Evolutionary conservation across 2,888 invertebrate genomes (phyloP).

Genomic region (Neoascia interrupta): DNA sequence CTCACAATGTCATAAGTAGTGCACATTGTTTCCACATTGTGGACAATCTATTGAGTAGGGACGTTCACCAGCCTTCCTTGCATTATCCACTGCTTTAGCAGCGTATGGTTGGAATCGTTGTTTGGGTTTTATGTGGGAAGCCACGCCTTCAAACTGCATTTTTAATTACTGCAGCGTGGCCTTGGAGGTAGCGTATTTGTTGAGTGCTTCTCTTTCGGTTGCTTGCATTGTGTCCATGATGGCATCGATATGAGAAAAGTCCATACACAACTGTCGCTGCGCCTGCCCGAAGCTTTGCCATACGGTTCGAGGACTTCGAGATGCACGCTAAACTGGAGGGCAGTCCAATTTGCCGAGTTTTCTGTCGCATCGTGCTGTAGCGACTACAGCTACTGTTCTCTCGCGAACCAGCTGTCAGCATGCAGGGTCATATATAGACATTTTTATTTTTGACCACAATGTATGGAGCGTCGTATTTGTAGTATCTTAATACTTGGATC

Average conservation of each 20-base stretch:
- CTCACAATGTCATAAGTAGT: too few species aligned
- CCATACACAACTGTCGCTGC: not conserved
- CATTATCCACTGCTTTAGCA: too few species aligned
- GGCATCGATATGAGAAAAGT: not conserved
- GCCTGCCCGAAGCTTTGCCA: not conserved
- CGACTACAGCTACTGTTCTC: not conserved
- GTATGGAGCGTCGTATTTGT: too few species aligned
- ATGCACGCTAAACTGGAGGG: not conserved
- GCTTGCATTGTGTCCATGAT: not conserved
- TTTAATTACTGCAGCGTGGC: not conserved
- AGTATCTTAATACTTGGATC: too few species aligned
- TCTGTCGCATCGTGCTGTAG: not conserved
- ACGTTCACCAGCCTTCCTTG: too few species aligned
- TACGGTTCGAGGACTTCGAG: not conserved
- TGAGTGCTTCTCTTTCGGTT: not conserved
- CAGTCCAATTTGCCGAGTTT: not conserved
- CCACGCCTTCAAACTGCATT: not conserved
- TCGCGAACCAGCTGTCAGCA: not conserved
- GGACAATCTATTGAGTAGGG: too few species aligned
- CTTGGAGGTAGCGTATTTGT: not conserved
- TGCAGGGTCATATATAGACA: not conserved
- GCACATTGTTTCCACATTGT: too few species aligned
- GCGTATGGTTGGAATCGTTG: too few species aligned
- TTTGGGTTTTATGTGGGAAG: too few species aligned
- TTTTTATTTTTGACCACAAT: too few species aligned